A percentile compares a stretch with the other conserved stretches of the same genome.
Evolutionary conservation across 2,113 vertebrate genomes (phyloP).

Genomic region (Halichoeres trimaculatus): DNA sequence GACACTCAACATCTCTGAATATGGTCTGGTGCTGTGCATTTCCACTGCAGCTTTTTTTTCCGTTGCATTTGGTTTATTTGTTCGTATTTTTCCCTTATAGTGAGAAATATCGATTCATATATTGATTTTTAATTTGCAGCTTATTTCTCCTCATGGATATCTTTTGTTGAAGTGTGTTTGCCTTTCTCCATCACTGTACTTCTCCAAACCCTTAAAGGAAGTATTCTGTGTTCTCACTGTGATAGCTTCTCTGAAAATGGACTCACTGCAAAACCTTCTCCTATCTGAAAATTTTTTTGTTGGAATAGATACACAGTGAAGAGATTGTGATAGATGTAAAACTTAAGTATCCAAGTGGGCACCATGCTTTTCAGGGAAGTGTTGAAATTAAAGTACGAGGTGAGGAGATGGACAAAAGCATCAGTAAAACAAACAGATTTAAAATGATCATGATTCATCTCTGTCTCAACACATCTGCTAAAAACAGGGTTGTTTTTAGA

Average conservation of each 20-base stretch:
- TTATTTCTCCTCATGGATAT: background rate
- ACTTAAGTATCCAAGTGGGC: conserved; percentile 11
- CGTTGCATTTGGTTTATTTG: background rate
- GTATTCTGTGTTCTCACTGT: background rate
- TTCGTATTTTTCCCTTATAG: background rate
- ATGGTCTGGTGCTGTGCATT: no score
- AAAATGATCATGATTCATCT: background rate
- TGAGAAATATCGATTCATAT: no score
- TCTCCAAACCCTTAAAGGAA: background rate
- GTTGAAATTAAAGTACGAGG: conserved; percentile 23
- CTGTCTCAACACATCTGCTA: background rate
- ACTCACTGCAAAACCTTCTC: background rate
- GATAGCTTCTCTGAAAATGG: background rate
- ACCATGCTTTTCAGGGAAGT: background rate
- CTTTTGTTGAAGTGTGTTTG: background rate
- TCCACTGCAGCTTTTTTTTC: no score
- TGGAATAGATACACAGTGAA: background rate
- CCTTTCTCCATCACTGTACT: no score
- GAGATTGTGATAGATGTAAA: background rate
- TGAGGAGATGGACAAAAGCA: conserved; percentile 23
- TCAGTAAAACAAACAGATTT: conserved; percentile 9
- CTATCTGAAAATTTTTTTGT: background rate
- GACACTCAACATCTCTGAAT: no score
- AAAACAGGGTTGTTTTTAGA: background rate
- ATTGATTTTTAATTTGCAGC: background rate